These are phyloP conservation scores for Brachypalpus laphriformis DNA, from an alignment of 2,888 invertebrate species.

Conservation along the genomic window DNA sequence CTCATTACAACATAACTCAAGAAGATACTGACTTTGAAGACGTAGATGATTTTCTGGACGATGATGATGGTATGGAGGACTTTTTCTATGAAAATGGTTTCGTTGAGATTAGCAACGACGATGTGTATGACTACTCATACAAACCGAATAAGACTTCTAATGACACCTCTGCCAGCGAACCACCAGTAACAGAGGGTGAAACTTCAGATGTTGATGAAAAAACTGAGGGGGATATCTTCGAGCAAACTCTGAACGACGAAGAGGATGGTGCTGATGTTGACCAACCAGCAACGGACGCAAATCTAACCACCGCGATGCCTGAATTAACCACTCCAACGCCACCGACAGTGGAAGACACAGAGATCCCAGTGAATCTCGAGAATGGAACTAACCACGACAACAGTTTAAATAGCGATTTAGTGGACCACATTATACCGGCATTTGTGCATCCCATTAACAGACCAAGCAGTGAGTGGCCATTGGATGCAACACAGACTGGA, in stretches of 20 bases:
- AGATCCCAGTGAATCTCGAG: neutral
- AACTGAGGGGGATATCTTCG: neutral
- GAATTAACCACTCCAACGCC: neutral
- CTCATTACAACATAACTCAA: neutral
- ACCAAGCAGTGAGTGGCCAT: constrained; percentile 55
- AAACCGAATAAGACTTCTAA: constrained; percentile 3
- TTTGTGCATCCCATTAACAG: constrained; percentile 64
- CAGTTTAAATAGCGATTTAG: neutral
- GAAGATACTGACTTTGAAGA: constrained; percentile 13
- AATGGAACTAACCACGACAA: constrained; percentile 7
- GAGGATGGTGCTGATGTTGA: neutral
- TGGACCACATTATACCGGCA: constrained; percentile 31
- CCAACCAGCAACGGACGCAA: neutral
- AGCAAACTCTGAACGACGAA: neutral
- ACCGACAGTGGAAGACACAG: neutral
- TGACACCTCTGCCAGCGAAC: neutral
- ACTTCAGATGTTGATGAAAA: neutral
- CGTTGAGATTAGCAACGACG: constrained; percentile 47
- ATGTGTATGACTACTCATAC: constrained; percentile 31
- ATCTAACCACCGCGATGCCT: neutral
- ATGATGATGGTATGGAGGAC: constrained; percentile 32
- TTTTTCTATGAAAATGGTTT: constrained; percentile 56
- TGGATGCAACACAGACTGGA: constrained; percentile 20
- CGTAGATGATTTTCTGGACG: neutral
- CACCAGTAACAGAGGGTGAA: neutral